These are phyloP conservation scores for Spisula subtruncata DNA, from an alignment of 2,888 invertebrate genomes.

Conservation along the genomic window DNA sequence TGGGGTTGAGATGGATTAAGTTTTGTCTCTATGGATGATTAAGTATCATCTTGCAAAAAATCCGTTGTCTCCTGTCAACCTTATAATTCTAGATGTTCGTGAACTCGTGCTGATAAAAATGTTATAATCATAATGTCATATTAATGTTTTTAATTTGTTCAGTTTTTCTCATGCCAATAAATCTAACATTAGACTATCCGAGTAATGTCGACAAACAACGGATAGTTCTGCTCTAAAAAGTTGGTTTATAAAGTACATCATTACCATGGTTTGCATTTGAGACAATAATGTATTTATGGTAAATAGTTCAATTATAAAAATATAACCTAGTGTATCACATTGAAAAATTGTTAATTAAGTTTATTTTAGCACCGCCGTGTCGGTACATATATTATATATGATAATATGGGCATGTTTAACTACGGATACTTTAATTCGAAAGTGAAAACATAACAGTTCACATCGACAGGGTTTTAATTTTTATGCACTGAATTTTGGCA, in stretches of 20 bases:
- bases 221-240: not conserved
- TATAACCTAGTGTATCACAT: too few species aligned
- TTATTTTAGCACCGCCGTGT: too few species aligned
- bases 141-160: not conserved
- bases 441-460: too few species aligned
- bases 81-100: not conserved
- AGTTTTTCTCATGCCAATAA: not conserved
- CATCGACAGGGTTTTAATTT: not conserved
- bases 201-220: not conserved
- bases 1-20: not conserved
- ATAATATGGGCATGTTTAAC: too few species aligned
- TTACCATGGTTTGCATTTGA: too few species aligned
- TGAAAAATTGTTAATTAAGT: too few species aligned
- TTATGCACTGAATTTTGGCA: not conserved
- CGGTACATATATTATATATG: too few species aligned
- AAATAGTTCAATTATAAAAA: too few species aligned
- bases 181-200: not conserved
- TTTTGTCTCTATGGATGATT: constrained; percentile 4
- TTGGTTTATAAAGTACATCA: too few species aligned
- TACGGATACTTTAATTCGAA: too few species aligned
- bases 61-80: not conserved
- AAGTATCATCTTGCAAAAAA: not conserved
- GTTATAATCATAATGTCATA: not conserved
- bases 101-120: not conserved
- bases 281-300: too few species aligned